Evolutionary conservation across 64 coral and sea anemone species (phyloP).

Genomic region (Exaiptasia diaphana): DNA sequence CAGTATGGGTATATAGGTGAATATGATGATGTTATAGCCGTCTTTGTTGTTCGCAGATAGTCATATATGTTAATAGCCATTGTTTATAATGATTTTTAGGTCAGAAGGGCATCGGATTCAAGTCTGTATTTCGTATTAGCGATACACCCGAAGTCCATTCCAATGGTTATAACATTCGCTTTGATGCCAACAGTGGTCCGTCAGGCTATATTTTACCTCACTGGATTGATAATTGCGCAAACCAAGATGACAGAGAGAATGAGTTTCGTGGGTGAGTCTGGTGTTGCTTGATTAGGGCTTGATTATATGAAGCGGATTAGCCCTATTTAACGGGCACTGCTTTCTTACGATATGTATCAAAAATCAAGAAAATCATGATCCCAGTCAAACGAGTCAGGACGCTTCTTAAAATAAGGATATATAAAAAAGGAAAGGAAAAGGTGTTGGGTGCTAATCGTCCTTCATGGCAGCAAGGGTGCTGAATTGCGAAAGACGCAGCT

Average conservation of each 20-base stretch:
- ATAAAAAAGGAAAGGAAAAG: too few relatives aligned
- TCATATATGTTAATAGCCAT: background rate
- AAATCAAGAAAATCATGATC: too few relatives aligned
- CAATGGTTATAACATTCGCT: conserved; percentile 81
- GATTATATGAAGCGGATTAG: too few relatives aligned
- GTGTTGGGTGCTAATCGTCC: too few relatives aligned
- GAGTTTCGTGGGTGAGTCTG: too few relatives aligned
- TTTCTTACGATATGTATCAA: too few relatives aligned
- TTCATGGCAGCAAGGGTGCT: too few relatives aligned
- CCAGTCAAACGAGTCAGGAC: too few relatives aligned
- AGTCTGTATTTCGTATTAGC: conserved; percentile 84
- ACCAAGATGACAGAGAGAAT: background rate
- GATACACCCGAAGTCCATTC: conserved; percentile 87
- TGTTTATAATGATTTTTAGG: conserved; percentile 25
- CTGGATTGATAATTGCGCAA: conserved; percentile 39
- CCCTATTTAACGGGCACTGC: too few relatives aligned
- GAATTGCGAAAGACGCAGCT: too few relatives aligned
- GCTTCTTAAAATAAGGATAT: too few relatives aligned
- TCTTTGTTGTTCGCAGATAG: background rate
- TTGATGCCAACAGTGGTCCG: conserved; percentile 89
- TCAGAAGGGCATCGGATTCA: conserved; percentile 93
- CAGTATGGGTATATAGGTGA: conserved; percentile 89
- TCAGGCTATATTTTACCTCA: conserved; percentile 82
- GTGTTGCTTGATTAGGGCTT: too few relatives aligned
- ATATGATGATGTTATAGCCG: background rate